Base-by-base conservation (phyloP, 2,113 vertebrate genomes). In the Rhabdomys dilectus region DNA sequence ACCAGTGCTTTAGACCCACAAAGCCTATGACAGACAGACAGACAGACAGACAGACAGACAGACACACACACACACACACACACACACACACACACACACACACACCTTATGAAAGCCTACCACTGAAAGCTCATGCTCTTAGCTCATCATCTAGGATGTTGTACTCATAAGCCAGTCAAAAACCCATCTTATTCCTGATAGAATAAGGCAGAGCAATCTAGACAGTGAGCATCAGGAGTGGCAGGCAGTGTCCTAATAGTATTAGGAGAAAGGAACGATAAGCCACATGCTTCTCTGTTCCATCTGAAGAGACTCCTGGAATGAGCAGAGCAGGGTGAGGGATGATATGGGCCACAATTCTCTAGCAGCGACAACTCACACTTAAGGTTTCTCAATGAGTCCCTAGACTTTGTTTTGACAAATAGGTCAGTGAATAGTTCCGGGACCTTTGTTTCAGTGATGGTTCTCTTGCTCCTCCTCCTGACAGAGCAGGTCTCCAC, bases 401-500 rank as follows among this genome's bases (percentile, higher is more conserved):
- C 51, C 10, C 36, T 94, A 53, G 29, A 58, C 42, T 88, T 48
- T 85, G 29, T 78, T 89, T 66, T 87, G 68, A 91, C 36, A 19
- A 58, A 77, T 81, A 60, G 4, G 7, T 58, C 76, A 72, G 86
- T 31, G 12, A 53, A 92, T 58, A 80, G 81, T 91, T 42, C 31
- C 70, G 66, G 31, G 36, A 77, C 68, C 1, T 72, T 82, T 91
- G 53, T 76, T 87, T 90, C 64, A 80, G 39, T 97, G 92, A 95
- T 77, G 91, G 53, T 77, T 92, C 16, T 89, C 75, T 95, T 93
- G 75, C 11, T 93, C 85, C 88, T 70, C 29, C 86, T 97, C 81
- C 39, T 96, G 96, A 97, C 96, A 98, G 97, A 98, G 72, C 95
- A 92, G 91, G 93, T 97, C 92, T 97, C 97, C 72, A 92, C 82